A percentile compares a stretch with the other conserved stretches of the same genome.
These are phyloP conservation scores for Artibeus jamaicensis DNA, from an alignment of 2,797 vertebrate genomes.

Conservation along the genomic window DNA sequence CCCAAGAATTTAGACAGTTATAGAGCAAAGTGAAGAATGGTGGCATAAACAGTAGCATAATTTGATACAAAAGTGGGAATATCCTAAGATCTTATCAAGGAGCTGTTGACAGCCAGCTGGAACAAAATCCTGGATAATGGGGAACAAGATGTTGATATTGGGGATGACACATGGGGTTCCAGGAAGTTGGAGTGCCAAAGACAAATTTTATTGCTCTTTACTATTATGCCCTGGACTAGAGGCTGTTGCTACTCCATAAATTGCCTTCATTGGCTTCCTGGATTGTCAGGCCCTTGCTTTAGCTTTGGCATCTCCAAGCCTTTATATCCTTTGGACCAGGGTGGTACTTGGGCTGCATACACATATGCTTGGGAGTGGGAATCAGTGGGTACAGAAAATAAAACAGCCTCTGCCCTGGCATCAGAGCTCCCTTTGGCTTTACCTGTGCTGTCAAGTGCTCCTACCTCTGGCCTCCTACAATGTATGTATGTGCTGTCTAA, in stretches of 20 bases:
- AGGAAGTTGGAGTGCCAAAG: not conserved
- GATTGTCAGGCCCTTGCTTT: not conserved
- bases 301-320: not conserved
- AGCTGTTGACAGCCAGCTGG: not conserved
- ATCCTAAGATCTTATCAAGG: not conserved
- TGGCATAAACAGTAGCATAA: not conserved
- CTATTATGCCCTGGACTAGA: not conserved
- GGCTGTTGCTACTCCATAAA: not conserved
- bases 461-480: not conserved
- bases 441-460: not conserved
- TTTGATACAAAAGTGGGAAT: not conserved
- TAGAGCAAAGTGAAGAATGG: not conserved
- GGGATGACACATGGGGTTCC: not conserved
- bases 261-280: not conserved
- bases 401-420: not conserved
- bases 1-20: not conserved
- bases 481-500: not conserved
- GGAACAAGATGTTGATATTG: not conserved
- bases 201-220: slow-evolving; percentile 2
- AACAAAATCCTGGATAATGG: not conserved
- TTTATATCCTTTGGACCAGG: not conserved
- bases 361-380: not conserved
- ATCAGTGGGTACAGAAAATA: not conserved
- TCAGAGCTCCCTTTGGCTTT: not conserved
- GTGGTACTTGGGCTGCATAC: not conserved